A percentile compares a stretch with the other conserved stretches of the same genome.
Evolutionary conservation across 2,888 invertebrate genomes (phyloP).

Genomic region (Pristionchus entomophagus): DNA sequence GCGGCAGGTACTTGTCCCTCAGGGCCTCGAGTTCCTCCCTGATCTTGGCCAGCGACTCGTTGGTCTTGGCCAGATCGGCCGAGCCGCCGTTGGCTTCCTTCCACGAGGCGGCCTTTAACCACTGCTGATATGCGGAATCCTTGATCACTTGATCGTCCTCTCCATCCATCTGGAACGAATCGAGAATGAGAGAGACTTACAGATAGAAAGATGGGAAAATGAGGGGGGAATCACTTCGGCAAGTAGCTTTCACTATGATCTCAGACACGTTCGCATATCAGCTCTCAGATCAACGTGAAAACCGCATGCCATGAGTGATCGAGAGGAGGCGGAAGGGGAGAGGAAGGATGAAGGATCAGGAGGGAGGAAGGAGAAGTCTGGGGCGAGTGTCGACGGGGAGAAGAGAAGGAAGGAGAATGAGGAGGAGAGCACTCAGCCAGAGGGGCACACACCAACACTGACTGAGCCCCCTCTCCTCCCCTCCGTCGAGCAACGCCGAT

Average conservation of each 20-base stretch:
- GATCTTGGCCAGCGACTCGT: conserved; percentile 28
- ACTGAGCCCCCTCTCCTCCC: conserved; percentile 45
- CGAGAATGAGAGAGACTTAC: conserved; percentile 12
- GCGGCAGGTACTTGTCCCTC: neutral
- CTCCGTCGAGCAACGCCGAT: conserved; percentile 42
- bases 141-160: neutral
- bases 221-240: conserved; percentile 48
- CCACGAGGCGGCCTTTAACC: neutral
- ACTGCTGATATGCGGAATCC: neutral
- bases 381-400: neutral
- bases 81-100: neutral
- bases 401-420: conserved; percentile 41
- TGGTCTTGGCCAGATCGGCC: neutral
- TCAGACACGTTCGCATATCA: conserved; percentile 58
- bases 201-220: neutral
- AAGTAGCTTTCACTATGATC: conserved; percentile 72
- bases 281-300: conserved; percentile 69
- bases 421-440: conserved; percentile 46
- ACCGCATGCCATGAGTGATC: conserved; percentile 56
- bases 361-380: neutral
- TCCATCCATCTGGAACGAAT: conserved; percentile 13
- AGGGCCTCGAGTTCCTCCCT: conserved; percentile 31
- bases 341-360: neutral
- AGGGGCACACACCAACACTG: conserved; percentile 47
- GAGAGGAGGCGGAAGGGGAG: conserved; percentile 8